Conservation (phyloP, 1,140 invertebrate genomes). For the Brachionus sp. region DNA sequence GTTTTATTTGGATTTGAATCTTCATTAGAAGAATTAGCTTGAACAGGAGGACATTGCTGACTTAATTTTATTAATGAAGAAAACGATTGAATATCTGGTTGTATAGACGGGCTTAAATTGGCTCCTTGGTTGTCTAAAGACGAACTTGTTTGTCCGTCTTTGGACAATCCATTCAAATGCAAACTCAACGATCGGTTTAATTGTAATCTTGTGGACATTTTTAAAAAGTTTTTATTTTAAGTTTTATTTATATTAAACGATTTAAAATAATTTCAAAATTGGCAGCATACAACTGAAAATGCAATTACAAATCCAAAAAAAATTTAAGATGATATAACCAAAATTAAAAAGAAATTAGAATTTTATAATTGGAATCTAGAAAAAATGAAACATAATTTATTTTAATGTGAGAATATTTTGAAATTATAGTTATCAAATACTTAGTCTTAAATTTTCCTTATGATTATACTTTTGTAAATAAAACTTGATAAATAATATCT, state of each 20-base stretch:
- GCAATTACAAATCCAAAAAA: not conserved
- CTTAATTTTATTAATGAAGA: not conserved
- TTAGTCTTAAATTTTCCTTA: not conserved
- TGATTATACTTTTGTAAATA: too few relatives aligned
- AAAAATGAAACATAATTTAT: constrained; percentile 17
- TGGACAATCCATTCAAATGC: not conserved
- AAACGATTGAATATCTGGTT: constrained; percentile 26
- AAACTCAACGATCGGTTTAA: constrained; percentile 5
- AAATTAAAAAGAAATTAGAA: not conserved
- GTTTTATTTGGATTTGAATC: not conserved
- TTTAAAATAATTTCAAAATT: not conserved
- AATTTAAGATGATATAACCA: constrained; percentile 23
- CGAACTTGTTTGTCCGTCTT: not conserved
- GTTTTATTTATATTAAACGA: not conserved
- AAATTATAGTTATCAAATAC: not conserved
- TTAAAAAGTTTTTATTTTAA: not conserved
- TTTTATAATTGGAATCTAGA: constrained; percentile 27
- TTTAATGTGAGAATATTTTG: constrained; percentile 8
- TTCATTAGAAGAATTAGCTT: not conserved
- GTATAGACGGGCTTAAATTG: constrained; percentile 20
- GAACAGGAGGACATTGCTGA: not conserved
- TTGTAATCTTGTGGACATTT: constrained; percentile 20
- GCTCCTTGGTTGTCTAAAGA: not conserved
- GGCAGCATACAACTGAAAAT: not conserved
- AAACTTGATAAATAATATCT: too few relatives aligned